Evolutionary conservation across 1,140 invertebrate genomes (phyloP).

Genomic region (Saxidomus purpurata): DNA sequence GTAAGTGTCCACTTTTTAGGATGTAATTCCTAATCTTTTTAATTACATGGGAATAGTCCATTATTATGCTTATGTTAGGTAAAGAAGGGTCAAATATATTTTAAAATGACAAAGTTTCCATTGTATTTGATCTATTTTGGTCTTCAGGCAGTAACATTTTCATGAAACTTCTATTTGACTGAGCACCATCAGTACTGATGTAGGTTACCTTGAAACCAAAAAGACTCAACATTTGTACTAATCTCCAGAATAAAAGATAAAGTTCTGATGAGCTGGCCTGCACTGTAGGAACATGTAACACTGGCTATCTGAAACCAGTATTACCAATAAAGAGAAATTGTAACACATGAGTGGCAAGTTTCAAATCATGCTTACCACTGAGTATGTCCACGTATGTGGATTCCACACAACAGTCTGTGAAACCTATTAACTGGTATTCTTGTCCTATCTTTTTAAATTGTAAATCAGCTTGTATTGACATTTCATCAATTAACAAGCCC

Average conservation of each 20-base stretch:
- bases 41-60: slow-evolving; percentile 34
- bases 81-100: background rate
- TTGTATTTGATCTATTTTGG: background rate
- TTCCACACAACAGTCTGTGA: no score
- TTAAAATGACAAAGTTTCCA: background rate
- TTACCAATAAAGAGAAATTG: no score
- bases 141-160: background rate
- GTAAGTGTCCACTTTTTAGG: slow-evolving; percentile 31
- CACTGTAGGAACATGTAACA: no score
- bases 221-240: background rate
- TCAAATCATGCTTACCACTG: no score
- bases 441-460: no score
- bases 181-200: background rate
- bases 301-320: no score
- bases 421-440: no score
- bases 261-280: no score
- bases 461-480: no score
- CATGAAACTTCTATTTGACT: background rate
- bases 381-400: no score
- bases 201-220: background rate
- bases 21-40: slow-evolving; percentile 47
- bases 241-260: no score
- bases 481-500: background rate
- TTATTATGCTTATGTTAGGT: slow-evolving; percentile 12
- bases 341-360: no score